Conservation (phyloP, 2,113 vertebrate genomes). For the Pygoscelis antarcticus region DNA sequence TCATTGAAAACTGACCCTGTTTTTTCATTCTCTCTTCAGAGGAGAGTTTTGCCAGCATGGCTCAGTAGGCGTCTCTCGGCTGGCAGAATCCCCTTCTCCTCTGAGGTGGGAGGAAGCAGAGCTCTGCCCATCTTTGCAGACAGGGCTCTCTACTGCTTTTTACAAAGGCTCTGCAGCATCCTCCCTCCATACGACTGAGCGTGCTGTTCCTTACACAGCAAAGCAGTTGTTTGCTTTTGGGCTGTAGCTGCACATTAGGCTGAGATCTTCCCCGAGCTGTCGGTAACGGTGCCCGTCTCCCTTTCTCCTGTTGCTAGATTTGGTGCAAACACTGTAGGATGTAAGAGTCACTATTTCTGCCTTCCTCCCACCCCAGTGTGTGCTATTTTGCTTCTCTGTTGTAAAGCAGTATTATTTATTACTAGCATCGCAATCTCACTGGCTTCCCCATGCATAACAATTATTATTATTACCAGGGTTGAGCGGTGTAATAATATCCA, state of each 20-base stretch:
- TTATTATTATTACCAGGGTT: neutral
- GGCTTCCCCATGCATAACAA: neutral
- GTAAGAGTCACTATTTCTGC: neutral
- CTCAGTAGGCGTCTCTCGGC: neutral
- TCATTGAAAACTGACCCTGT: neutral
- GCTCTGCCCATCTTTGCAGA: neutral
- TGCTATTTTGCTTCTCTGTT: neutral
- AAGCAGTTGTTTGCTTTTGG: neutral
- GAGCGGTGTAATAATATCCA: neutral
- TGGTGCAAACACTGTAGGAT: neutral
- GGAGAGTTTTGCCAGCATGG: neutral
- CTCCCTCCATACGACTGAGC: neutral
- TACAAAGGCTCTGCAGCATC: neutral
- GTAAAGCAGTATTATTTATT: neutral
- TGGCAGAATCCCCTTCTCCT: neutral
- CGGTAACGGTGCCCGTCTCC: neutral
- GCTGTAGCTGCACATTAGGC: neutral
- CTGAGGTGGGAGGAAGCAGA: neutral
- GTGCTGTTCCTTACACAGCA: neutral
- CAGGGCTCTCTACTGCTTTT: neutral
- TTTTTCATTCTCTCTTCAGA: neutral
- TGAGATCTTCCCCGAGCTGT: neutral
- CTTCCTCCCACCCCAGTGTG: neutral
- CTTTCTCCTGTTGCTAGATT: neutral
- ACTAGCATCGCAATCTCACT: neutral